phyloP scores from a whole-genome alignment of 2,888 invertebrate genomes.

The Flexamia atlantica region DNA sequence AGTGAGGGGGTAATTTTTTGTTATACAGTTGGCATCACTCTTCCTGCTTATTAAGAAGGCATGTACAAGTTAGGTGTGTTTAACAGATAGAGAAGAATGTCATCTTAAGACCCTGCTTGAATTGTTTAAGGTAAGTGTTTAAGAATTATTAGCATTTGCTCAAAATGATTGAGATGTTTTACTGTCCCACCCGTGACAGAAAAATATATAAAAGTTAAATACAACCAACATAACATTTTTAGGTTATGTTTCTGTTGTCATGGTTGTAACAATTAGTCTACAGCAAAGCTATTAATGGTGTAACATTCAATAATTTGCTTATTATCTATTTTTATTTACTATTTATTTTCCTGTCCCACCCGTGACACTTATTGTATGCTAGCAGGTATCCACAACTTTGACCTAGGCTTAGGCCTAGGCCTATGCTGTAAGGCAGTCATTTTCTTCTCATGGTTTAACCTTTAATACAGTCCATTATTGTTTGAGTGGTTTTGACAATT shows the following conservation, averaged over 20 bases:
- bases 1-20: conserved; percentile 11
- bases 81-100: background rate
- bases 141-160: background rate
- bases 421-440: background rate
- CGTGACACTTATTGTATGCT: conserved; percentile 26
- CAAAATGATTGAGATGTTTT: background rate
- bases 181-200: conserved; percentile 54
- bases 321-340: background rate
- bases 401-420: conserved; percentile 9
- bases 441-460: background rate
- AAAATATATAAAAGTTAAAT: conserved; percentile 17
- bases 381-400: background rate
- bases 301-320: background rate
- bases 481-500: too few species aligned
- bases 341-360: conserved; percentile 38
- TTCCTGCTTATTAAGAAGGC: conserved; percentile 3
- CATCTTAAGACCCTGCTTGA: background rate
- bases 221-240: background rate
- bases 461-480: background rate
- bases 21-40: conserved; percentile 7
- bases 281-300: background rate
- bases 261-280: conserved; percentile 10
- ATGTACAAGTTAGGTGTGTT: background rate
- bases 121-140: conserved; percentile 30
- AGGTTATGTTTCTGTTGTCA: background rate